Evolutionary conservation across 2,113 vertebrate genomes (phyloP), one percentile per base, ranked within the genome.

Genomic region (Epinephelus lanceolatus): DNA sequence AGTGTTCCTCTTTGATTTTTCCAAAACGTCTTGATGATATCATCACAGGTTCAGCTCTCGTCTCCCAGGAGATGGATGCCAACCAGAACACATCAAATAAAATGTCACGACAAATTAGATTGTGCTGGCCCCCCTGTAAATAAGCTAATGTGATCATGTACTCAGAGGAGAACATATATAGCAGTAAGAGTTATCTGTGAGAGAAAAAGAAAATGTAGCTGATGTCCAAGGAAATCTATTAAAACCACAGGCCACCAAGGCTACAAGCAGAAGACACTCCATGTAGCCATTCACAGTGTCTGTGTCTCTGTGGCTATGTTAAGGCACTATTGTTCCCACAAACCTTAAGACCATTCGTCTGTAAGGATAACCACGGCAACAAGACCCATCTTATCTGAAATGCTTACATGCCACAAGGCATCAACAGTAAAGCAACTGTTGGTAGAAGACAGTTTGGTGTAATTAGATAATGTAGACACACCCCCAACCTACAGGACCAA

Each of bases 1-100:
- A 60, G 56, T 67, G 66, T 4, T 80, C 47, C 21, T 74, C 62
- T 89, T 88, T 89, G 84, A 93, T 91, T 86, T 23, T 55, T 27
- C 67, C 19, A 55, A 60, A 68, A 70, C 19, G 9, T 85, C 63
- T 81, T 87, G 80, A 89, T 77, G 83, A 74, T 71, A 78, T 71
- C 63, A 81, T 84, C 80, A 82, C 77, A 89, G 72, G 66, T 89
- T 83, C 76, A 59, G 72, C 21, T 76, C 77, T 78, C 6, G 1
- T 78, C 70, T 91, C 85, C 83, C 77, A 47, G 53, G 73, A 86
- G 79, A 87, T 70, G n/a, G 56, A 84, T 27, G 1, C 51, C 63
- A 57, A 83, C 56, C 74, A 70, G 59, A 76, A 66, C 25, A 81
- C 62, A 81, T 91, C 78, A 88, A 83, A 89, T 73, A 72, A 85